phyloP scores from a whole-genome alignment of 2,113 vertebrate genomes.

The Cynocephalus volans region DNA sequence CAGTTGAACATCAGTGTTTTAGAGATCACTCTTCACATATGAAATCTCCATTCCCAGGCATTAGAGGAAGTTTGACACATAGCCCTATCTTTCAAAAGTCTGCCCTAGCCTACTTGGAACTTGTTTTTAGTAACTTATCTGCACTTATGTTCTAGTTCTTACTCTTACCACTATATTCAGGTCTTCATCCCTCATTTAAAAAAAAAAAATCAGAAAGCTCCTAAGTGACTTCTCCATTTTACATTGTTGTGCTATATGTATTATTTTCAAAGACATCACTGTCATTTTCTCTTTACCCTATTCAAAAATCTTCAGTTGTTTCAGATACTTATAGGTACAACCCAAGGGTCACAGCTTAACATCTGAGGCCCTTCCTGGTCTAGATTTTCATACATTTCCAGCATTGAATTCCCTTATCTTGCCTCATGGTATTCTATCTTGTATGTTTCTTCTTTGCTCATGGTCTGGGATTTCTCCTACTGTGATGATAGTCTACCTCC shows the following conservation, averaged over 20 bases:
- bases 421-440: background rate
- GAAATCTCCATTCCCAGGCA: background rate
- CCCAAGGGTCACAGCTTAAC: background rate
- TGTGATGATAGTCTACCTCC: background rate
- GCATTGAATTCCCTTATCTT: background rate
- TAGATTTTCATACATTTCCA: background rate
- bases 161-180: background rate
- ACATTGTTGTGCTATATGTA: background rate
- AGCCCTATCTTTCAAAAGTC: background rate
- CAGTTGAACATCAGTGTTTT: background rate
- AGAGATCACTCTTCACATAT: rapidly evolving
- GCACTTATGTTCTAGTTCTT: background rate
- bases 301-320: background rate
- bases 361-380: background rate
- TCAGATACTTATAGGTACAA: background rate
- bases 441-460: background rate
- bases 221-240: background rate
- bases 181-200: background rate
- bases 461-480: background rate
- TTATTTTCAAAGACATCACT: background rate
- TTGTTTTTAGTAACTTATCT: background rate
- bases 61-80: background rate
- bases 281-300: background rate
- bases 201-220: background rate
- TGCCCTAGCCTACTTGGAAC: too few relatives aligned